Base-by-base conservation (phyloP, 2,888 invertebrate genomes). In the Neoscelio sp. region DNA sequence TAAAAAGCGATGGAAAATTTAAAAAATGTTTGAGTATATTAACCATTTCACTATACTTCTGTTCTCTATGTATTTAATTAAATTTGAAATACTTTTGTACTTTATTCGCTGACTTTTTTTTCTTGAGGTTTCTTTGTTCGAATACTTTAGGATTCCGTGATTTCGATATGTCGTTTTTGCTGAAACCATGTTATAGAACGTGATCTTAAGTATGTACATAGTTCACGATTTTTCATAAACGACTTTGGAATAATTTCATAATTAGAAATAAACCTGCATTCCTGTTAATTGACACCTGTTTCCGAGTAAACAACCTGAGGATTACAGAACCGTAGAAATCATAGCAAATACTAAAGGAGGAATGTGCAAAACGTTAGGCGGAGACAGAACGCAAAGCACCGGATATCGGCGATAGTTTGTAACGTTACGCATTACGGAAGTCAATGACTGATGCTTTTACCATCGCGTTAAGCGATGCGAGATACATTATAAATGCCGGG, bases 211-310 rank as follows among this genome's bases (percentile, higher is more conserved):
- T n/a, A n/a, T n/a, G n/a, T n/a, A n/a, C n/a, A n/a, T n/a, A n/a
- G n/a, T 33, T 33, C 10, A 33, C n/a, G 12, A 10, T 8, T 10
- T 3, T 38, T 5, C 15, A 4, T 2, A 38, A 15, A 38, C 15
- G 2, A 7, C 42, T 54, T 44, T 62, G 35, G 71, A 62, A 62
- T 62, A 52, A 73, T 64, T 56, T 23, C n/a, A 38, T 46, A 18
- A 54, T 20, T 38, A 18, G 56, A 48, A 46, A 64, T 48, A 54
- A 54, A 54, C 35, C 26, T 30, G 35, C 62, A 71, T 71, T 71
- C 38, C 54, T 30, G 73, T 18, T 64, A 56, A 28, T 44, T n/a
- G 38, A 71, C 38, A 48, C 46, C 52, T 35, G 28, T 38, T 52
- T 33, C 20, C 46, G 62, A 67, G 65, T 60, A 75, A 67, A 60